These are phyloP conservation scores for Muntiacus reevesi DNA, from an alignment of 2,113 vertebrate species.

Conservation along the genomic window DNA sequence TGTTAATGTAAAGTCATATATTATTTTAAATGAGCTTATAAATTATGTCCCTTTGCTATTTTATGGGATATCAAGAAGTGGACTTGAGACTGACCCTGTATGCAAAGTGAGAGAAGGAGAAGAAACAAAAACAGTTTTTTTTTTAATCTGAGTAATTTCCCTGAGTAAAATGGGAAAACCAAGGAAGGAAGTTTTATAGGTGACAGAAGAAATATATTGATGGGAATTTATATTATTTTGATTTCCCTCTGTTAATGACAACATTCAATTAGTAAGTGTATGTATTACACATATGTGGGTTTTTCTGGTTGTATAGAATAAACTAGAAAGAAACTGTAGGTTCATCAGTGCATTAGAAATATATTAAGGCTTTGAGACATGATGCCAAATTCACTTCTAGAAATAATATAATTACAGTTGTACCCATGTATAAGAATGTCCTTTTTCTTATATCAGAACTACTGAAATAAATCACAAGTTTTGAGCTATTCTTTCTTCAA, in stretches of 20 bases:
- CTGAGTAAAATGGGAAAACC: neutral
- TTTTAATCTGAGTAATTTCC: neutral
- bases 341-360: neutral
- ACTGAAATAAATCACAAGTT: neutral
- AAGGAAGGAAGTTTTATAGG: neutral
- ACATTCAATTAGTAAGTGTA: neutral
- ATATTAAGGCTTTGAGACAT: neutral
- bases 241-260: neutral
- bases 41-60: neutral
- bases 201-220: neutral
- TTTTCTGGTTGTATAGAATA: neutral
- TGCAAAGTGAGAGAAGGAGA: neutral
- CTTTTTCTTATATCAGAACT: neutral
- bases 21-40: neutral
- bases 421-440: neutral
- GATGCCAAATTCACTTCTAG: neutral
- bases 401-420: slow-evolving; percentile 1
- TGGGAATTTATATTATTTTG: neutral
- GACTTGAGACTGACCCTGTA: neutral
- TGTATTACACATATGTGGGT: neutral
- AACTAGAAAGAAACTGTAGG: neutral
- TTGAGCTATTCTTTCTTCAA: neutral
- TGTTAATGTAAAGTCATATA: neutral
- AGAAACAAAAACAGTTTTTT: neutral
- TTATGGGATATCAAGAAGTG: neutral